Evolutionary conservation across 2,113 vertebrate genomes (phyloP).

Genomic region (Ranitomeya imitator): DNA sequence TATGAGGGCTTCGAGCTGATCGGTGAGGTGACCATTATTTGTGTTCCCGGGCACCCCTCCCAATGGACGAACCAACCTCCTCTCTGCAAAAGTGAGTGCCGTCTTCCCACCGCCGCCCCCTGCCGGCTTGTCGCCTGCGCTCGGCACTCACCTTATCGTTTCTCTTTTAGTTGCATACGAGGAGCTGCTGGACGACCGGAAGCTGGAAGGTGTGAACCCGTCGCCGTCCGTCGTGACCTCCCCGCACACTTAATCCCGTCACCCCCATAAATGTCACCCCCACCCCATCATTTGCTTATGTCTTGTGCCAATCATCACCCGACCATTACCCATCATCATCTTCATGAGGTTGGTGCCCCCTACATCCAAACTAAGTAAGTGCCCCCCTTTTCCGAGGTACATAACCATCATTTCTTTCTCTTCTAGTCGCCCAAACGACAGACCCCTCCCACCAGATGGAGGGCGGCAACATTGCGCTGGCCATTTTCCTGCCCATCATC

Average conservation of each 20-base stretch:
- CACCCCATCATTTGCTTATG: not conserved
- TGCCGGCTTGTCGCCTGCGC: not conserved
- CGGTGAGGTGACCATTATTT: slow-evolving; percentile 89
- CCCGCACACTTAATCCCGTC: not conserved
- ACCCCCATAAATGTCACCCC: not conserved
- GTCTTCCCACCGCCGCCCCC: not conserved
- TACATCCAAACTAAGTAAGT: not conserved
- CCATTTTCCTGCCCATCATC: slow-evolving; percentile 88
- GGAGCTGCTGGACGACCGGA: slow-evolving; percentile 87
- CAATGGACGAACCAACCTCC: slow-evolving; percentile 92
- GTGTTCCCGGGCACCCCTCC: slow-evolving; percentile 86
- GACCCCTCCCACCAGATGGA: slow-evolving; percentile 86
- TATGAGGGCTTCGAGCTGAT: slow-evolving; percentile 92
- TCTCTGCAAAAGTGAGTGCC: slow-evolving; percentile 84
- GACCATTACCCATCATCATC: slow-evolving; percentile 15
- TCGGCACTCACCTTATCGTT: not conserved
- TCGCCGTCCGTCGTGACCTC: not conserved
- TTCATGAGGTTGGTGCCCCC: slow-evolving; percentile 28
- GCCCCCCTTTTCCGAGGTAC: not conserved
- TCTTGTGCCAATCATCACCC: not conserved
- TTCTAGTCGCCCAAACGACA: slow-evolving; percentile 83
- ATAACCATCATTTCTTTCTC: slow-evolving; percentile 1
- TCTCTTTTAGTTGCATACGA: slow-evolving; percentile 80
- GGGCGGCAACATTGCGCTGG: slow-evolving; percentile 88
- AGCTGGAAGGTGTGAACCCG: slow-evolving; percentile 81